Percentiles rank a stretch among this genome's conserved stretches.
Evolutionary conservation across 2,888 invertebrate genomes (phyloP).

Genomic region (Lucinisca nassula): DNA sequence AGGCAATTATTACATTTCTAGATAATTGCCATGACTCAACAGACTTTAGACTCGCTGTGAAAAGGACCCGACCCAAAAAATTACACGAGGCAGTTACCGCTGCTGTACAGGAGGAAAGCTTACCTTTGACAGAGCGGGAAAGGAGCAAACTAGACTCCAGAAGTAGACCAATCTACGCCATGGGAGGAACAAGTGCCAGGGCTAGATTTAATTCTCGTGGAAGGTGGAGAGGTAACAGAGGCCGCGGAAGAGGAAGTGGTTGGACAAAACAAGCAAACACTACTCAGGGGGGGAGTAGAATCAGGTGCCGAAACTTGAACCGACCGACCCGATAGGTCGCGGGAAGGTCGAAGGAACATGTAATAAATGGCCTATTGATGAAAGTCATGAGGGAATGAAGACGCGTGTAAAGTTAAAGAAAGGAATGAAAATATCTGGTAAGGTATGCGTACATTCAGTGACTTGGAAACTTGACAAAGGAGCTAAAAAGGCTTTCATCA

Average conservation of each 20-base stretch:
- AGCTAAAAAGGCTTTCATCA: no score
- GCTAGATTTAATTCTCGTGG: conserved; percentile 5
- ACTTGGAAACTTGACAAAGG: no score
- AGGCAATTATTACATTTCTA: conserved; percentile 38
- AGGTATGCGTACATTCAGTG: no score
- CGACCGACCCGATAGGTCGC: no score
- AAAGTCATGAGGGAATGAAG: no score
- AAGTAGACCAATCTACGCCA: neutral
- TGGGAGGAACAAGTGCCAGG: neutral
- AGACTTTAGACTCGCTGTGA: conserved; percentile 55
- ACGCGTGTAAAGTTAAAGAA: no score
- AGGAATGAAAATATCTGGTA: no score
- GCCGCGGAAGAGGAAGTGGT: neutral
- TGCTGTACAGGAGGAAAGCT: conserved; percentile 52
- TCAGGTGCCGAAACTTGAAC: neutral
- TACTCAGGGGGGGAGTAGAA: neutral
- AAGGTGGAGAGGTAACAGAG: neutral
- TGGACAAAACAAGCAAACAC: neutral
- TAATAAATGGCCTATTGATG: neutral
- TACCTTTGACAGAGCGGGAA: conserved; percentile 3
- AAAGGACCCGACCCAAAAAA: conserved; percentile 40
- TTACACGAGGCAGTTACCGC: conserved; percentile 48
- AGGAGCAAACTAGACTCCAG: neutral
- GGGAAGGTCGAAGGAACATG: no score
- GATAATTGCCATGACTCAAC: conserved; percentile 48